phyloP scores from a whole-genome alignment of 2,797 vertebrate species.

The Lacerta bilineata region DNA sequence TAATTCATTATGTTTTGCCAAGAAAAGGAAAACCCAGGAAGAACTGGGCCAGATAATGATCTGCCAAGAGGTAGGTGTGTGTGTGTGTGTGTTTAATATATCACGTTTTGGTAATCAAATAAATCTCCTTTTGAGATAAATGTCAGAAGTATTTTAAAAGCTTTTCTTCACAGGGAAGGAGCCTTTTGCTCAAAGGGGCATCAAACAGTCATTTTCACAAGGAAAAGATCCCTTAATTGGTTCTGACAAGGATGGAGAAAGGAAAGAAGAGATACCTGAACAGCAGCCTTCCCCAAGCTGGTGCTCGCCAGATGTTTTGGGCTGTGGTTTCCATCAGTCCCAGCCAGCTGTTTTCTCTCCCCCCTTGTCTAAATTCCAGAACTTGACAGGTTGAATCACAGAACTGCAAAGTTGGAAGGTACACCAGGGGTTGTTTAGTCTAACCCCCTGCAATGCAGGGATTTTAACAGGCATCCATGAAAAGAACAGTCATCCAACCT shows the following conservation, averaged over 20 bases:
- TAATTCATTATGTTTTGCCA: slow-evolving; percentile 17
- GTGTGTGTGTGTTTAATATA: background rate
- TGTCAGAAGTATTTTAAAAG: slow-evolving; percentile 24
- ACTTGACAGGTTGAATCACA: too few relatives aligned
- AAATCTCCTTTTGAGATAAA: background rate
- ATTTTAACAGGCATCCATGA: too few relatives aligned
- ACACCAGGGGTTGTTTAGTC: too few relatives aligned
- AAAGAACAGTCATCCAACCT: too few relatives aligned
- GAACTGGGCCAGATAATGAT: background rate
- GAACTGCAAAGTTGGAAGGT: too few relatives aligned
- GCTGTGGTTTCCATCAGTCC: too few relatives aligned
- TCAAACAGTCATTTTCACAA: background rate
- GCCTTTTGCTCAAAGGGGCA: background rate
- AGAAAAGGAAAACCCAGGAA: background rate
- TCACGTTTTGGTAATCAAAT: background rate
- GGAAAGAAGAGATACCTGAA: background rate
- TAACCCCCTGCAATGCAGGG: too few relatives aligned
- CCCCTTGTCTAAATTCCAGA: too few relatives aligned
- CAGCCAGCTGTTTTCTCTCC: too few relatives aligned
- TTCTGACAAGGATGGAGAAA: slow-evolving; percentile 19
- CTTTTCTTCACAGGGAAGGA: slow-evolving; percentile 14
- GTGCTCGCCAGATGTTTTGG: too few relatives aligned
- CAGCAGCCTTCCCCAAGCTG: too few relatives aligned
- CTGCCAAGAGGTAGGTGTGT: background rate
- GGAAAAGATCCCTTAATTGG: slow-evolving; percentile 21